Conservation (phyloP, 2,113 vertebrate species). For the Carollia perspicillata region DNA sequence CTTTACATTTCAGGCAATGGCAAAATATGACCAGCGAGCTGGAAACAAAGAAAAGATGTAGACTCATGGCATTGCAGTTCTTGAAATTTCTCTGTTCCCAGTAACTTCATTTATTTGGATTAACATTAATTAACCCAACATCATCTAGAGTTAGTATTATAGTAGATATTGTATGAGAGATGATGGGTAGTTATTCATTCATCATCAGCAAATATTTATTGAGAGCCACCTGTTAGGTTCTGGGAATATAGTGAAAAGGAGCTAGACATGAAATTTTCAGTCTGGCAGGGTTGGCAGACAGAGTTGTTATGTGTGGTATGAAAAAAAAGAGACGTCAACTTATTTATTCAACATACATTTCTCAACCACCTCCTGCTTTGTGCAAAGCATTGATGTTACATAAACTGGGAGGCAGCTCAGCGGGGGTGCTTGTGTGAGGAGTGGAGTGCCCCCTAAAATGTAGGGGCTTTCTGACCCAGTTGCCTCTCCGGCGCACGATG, state of each 20-base stretch:
- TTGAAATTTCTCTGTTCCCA: background rate
- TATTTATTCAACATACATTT: background rate
- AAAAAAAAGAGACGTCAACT: background rate
- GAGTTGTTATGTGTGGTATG: background rate
- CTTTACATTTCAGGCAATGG: slow-evolving; percentile 20
- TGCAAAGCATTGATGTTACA: background rate
- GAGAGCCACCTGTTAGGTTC: background rate
- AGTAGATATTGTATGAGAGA: background rate
- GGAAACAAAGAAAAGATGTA: background rate
- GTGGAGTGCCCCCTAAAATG: background rate
- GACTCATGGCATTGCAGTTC: background rate
- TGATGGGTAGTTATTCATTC: background rate
- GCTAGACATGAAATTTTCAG: background rate
- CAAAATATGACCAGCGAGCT: background rate
- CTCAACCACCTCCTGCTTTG: background rate
- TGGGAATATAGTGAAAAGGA: background rate
- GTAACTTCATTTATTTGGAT: background rate
- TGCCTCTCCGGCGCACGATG: background rate
- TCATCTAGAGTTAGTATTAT: background rate
- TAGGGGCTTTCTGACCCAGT: background rate
- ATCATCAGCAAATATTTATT: background rate
- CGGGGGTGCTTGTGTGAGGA: background rate
- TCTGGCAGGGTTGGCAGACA: background rate
- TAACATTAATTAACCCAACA: background rate
- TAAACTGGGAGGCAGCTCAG: background rate